Evolutionary conservation across 2,888 invertebrate genomes (phyloP).

Genomic region (Aleiodes leptofemur): DNA sequence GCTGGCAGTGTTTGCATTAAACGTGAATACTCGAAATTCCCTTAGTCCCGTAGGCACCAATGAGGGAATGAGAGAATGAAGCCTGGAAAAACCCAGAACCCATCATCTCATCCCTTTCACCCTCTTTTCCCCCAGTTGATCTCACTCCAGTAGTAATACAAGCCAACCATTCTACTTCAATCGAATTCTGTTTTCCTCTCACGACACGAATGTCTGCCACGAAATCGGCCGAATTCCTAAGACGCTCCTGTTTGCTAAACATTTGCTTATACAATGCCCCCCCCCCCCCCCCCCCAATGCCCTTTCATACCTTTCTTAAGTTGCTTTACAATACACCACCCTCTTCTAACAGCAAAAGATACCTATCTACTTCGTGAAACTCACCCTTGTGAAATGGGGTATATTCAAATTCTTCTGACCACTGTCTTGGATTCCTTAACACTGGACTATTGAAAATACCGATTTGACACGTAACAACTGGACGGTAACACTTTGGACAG

Average conservation of each 20-base stretch:
- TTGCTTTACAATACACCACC: constrained; percentile 13
- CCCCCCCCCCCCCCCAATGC: constrained; percentile 46
- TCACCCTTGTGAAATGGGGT: constrained; percentile 38
- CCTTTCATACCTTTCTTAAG: constrained; percentile 38
- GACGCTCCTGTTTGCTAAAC: constrained; percentile 61
- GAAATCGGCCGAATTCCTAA: constrained; percentile 72
- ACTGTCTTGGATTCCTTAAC: constrained; percentile 60
- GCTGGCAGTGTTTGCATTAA: constrained; percentile 68
- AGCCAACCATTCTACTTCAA: constrained; percentile 69
- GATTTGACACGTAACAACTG: constrained; percentile 64
- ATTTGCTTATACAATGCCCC: constrained; percentile 50
- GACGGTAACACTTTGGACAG: constrained; percentile 12
- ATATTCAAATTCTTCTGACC: constrained; percentile 72
- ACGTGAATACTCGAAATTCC: constrained; percentile 70
- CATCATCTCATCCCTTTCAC: not conserved
- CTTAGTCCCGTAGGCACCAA: constrained; percentile 52
- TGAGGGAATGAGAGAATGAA: constrained; percentile 48
- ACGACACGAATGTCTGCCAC: constrained; percentile 56
- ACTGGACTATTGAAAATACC: constrained; percentile 72
- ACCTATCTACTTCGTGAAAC: constrained; percentile 37
- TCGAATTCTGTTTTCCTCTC: constrained; percentile 71
- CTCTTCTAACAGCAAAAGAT: constrained; percentile 33
- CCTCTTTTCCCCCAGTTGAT: not conserved
- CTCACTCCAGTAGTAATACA: not conserved
- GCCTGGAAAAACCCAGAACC: constrained; percentile 18